Conservation (phyloP, 1,140 invertebrate species). For the Aplysia californica region DNA sequence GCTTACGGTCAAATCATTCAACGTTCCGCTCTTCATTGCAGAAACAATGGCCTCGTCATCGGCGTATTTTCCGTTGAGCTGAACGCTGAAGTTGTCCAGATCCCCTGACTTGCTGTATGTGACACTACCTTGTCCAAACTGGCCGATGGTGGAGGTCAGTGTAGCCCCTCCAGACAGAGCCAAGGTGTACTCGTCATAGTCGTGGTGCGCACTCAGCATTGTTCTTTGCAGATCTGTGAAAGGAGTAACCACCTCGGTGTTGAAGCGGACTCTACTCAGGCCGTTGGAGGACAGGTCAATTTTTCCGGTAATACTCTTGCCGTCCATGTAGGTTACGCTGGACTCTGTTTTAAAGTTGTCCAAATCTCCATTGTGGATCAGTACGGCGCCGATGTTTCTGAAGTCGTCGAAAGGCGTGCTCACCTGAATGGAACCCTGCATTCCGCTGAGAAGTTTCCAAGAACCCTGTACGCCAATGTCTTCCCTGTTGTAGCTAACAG, state of each 20-base stretch:
- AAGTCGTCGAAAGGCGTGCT: slow-evolving; percentile 12
- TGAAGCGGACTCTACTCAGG: background rate
- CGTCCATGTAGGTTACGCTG: slow-evolving; percentile 21
- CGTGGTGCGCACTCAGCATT: slow-evolving; percentile 3
- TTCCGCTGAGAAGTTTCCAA: background rate
- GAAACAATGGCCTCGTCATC: too few relatives aligned
- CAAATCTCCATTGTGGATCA: slow-evolving; percentile 12
- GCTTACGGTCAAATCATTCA: background rate
- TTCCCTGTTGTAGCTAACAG: slow-evolving; percentile 4
- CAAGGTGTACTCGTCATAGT: background rate
- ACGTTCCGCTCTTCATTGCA: slow-evolving; percentile 7
- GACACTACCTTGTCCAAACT: background rate
- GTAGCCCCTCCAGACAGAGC: background rate
- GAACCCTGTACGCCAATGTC: slow-evolving; percentile 10
- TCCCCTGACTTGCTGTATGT: slow-evolving; percentile 1
- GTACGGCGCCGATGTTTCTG: background rate
- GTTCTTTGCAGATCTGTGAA: background rate
- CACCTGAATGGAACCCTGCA: slow-evolving; percentile 6
- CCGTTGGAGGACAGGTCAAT: background rate
- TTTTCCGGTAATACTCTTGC: slow-evolving; percentile 17
- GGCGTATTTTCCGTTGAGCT: too few relatives aligned
- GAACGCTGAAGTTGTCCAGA: background rate
- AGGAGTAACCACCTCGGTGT: background rate
- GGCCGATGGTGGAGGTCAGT: slow-evolving; percentile 6
- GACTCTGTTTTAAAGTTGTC: background rate